Conservation (phyloP, 1,140 invertebrate species). For the Anthonomus grandis region DNA sequence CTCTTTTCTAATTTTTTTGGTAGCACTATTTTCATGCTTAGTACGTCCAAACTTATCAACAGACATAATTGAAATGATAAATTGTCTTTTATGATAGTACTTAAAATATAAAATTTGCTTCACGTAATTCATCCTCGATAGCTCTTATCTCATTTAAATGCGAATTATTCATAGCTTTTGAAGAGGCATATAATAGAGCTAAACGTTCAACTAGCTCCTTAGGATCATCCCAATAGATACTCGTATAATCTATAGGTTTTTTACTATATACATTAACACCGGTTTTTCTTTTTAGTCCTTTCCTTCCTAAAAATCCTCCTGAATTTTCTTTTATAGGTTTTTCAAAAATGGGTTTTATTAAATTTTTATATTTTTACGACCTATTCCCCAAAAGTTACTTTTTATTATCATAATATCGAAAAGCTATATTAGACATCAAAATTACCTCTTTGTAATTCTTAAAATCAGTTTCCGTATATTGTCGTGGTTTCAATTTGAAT, state of each 20-base stretch:
- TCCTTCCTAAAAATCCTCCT: neutral
- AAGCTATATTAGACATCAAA: neutral
- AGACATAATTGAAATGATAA: too few species aligned
- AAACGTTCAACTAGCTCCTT: neutral
- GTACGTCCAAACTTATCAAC: too few species aligned
- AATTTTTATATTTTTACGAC: neutral
- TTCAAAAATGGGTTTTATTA: neutral
- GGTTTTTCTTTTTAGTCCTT: neutral
- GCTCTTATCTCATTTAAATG: too few species aligned
- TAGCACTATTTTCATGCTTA: too few species aligned
- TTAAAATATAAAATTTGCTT: too few species aligned
- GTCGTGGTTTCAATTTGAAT: neutral
- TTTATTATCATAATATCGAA: neutral
- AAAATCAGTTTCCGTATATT: neutral
- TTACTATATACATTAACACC: neutral
- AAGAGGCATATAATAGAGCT: neutral
- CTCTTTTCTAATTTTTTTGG: too few species aligned
- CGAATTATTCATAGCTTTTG: neutral
- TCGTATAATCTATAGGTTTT: neutral
- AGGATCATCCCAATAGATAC: neutral
- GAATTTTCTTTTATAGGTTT: too few species aligned
- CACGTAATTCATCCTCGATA: too few species aligned
- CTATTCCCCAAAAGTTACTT: neutral
- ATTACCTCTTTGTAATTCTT: neutral
- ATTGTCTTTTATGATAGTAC: too few species aligned